Base-by-base conservation (phyloP, 1,140 invertebrate genomes). In the Tribolium madens region DNA sequence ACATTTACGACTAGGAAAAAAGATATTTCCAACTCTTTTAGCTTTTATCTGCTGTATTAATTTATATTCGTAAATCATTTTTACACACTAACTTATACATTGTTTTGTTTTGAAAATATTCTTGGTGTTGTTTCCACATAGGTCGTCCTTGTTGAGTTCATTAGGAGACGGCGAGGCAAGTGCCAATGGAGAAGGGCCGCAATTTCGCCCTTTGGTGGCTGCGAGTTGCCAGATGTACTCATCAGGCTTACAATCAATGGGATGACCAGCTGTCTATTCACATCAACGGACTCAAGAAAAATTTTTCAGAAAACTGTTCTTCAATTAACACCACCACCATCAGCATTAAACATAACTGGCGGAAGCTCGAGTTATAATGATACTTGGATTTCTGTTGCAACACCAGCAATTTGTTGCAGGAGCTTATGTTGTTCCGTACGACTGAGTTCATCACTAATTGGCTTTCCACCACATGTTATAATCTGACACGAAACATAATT, bases 381-480 rank as follows among this genome's bases (percentile, higher is more conserved):
- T 33, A 26, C 18, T 57, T 18, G 52, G 52, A 3, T 57, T 57
- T 33, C 57, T 64, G 57, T 12, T 64, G 52, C 52, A 33, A 64
- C 57, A 64, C 57, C 57, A 73, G 33, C 73, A 79, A 79, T 79
- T 81, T 77, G 77, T 81, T 75, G 64, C 73, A 64, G 70, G 76
- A 77, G 78, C 80, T 82, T 80, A 81, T 76, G 76, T 68, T 80
- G 82, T 83, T 82, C 78, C 80, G 76, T 82, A 79, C 80, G 77
- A 80, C 70, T 80, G 79, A 69, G 69, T 76, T 80, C 80, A 80
- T 83, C 81, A 81, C 82, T 84, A 84, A 84, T 84, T 84, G 83
- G 81, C 82, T 83, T 83, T 82, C 81, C 78, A 80, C 81, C 82
- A 82, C 83, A 84, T 82, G 83, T 84, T 83, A 84, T 84, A 84